Base-by-base conservation (phyloP, 37 sponge, comb jelly and placozoan species). In the Ianthella basta region DNA sequence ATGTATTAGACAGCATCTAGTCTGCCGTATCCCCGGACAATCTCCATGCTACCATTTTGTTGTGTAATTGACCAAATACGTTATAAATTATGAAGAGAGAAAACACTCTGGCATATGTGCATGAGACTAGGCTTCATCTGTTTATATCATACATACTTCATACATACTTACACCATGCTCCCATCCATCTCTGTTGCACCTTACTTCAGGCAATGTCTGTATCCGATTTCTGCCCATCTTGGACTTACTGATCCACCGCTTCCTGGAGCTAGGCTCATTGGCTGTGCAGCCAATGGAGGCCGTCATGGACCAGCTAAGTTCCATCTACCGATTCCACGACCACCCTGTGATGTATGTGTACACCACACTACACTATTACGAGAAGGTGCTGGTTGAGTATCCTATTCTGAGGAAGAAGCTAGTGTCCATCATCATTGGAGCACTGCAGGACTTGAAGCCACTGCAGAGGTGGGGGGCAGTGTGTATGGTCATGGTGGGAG, bases 331-430 rank as follows among this genome's bases (percentile, higher is more conserved):
- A 59, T 96, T 89, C 79, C 97, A 96, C 72, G 85, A 87, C 73
- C 69, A 69, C 41, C 95, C 95, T 27, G 34, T 91, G 44, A 83
- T 80, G 44, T 91, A 83, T 73, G 86, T 95, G 54, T 95, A 92
- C 83, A 91, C 81, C 34, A 93, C 94, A 0, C 80, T 96, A 54
- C 92, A 96, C 81, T 93, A 91, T 83, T 96, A 93, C 60, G 81
- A 87, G 78, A 59, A n/a, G 35, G 39, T 33, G 10, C 81, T 96
- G n/a, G 61, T 64, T 32, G 79, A 87, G 10, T 38, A 63, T 20
- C 91, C 89, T 25, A 34, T 23, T 15, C 59, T 89, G 65, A 91
- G 87, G 83, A 89, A 87, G 72, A 68, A 82, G 29, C 80, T 96
- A n/a, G 86, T 91, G 8, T 86, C 74, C 40, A 60, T 89, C 13